A percentile compares a stretch with the other conserved stretches of the same genome.
Evolutionary conservation across 2,888 invertebrate species (phyloP).

Genomic region (Ophioninae sp.): DNA sequence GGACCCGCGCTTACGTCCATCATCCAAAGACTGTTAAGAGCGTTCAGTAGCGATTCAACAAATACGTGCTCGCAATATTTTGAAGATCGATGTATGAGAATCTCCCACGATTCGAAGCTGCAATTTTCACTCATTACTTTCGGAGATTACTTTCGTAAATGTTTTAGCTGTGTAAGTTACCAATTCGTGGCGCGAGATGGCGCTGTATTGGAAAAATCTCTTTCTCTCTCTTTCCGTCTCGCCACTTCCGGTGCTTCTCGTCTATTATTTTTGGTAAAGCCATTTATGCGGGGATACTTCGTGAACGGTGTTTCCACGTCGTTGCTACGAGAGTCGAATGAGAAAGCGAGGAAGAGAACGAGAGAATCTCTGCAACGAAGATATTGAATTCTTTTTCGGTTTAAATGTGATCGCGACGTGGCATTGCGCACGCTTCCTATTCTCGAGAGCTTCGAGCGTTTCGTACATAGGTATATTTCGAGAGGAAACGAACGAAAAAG

Average conservation of each 20-base stretch:
- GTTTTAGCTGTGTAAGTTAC: too few species aligned
- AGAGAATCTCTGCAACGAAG: slow-evolving; percentile 49
- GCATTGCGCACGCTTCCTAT: slow-evolving; percentile 61
- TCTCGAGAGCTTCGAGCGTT: slow-evolving; percentile 31
- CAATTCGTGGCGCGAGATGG: not conserved
- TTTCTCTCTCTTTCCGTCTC: slow-evolving; percentile 10
- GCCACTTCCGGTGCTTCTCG: not conserved
- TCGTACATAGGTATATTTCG: slow-evolving; percentile 45
- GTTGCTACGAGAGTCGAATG: slow-evolving; percentile 63
- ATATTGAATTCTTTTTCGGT: slow-evolving; percentile 72
- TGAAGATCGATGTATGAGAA: too few species aligned
- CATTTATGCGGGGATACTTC: slow-evolving; percentile 68
- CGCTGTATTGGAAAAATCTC: slow-evolving; percentile 20
- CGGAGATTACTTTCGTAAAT: too few species aligned
- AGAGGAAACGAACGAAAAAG: slow-evolving; percentile 26
- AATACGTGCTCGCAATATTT: too few species aligned
- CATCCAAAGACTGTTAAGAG: too few species aligned
- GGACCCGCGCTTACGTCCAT: too few species aligned
- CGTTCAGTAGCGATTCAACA: too few species aligned
- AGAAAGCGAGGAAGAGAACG: slow-evolving; percentile 36
- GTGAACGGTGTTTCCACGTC: slow-evolving; percentile 59
- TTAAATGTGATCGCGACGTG: slow-evolving; percentile 64
- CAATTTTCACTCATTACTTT: too few species aligned
- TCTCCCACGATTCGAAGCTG: too few species aligned
- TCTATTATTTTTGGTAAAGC: slow-evolving; percentile 46